Evolutionary conservation across 1,140 invertebrate species (phyloP).

Genomic region (Hyles euphorbiae): DNA sequence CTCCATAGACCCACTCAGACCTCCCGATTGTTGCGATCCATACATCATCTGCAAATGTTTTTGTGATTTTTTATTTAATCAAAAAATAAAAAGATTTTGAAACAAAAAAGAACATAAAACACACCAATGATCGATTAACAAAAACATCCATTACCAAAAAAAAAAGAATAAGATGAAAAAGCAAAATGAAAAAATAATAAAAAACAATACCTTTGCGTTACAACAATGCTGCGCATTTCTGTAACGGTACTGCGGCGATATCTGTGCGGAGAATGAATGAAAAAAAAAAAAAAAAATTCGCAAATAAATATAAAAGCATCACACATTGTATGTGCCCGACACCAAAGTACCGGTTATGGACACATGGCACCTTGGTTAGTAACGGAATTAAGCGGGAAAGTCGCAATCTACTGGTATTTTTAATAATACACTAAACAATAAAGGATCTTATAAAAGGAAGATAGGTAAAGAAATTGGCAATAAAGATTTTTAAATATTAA

Average conservation of each 20-base stretch:
- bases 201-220: constrained; percentile 58
- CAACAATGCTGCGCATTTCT: constrained; percentile 65
- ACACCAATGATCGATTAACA: background rate
- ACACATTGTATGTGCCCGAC: background rate
- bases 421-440: too few species aligned
- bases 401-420: too few species aligned
- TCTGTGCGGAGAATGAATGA: constrained; percentile 47
- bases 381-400: too few species aligned
- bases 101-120: too few species aligned
- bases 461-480: too few species aligned
- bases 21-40: constrained; percentile 58
- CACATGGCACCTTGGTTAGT: too few species aligned
- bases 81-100: too few species aligned
- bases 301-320: constrained; percentile 4
- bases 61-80: too few species aligned
- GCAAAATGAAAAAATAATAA: constrained; percentile 27
- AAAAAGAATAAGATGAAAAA: constrained; percentile 9
- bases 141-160: background rate
- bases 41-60: constrained; percentile 48
- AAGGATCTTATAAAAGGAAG: too few species aligned
- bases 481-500: too few species aligned
- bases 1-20: constrained; percentile 54
- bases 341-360: too few species aligned
- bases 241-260: constrained; percentile 66
- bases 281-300: constrained; percentile 25